Evolutionary conservation across 2,888 invertebrate genomes (phyloP).

Genomic region (Nasonovia ribisnigri): DNA sequence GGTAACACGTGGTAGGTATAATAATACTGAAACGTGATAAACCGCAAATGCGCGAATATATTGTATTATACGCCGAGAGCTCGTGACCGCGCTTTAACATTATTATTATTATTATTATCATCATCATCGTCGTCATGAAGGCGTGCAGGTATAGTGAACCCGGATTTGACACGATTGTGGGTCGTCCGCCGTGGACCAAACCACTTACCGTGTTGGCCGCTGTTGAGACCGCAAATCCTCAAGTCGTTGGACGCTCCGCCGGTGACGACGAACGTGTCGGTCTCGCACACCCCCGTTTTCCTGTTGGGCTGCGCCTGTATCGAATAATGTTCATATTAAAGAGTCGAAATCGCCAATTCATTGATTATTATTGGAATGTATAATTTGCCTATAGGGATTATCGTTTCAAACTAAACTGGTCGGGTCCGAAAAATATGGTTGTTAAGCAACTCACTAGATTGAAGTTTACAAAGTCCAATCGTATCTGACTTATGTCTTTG

Average conservation of each 20-base stretch:
- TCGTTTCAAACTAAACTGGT: not conserved
- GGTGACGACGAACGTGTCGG: slow-evolving; percentile 76
- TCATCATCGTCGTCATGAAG: too few species aligned
- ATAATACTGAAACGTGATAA: not conserved
- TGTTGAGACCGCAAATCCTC: slow-evolving; percentile 84
- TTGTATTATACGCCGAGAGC: not conserved
- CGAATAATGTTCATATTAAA: not conserved
- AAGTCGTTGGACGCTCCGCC: slow-evolving; percentile 76
- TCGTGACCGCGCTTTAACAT: not conserved
- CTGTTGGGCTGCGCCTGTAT: slow-evolving; percentile 85
- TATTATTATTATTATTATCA: too few species aligned
- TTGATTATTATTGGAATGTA: not conserved
- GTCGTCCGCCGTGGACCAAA: slow-evolving; percentile 66
- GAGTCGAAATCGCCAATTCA: not conserved
- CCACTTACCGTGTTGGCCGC: slow-evolving; percentile 83
- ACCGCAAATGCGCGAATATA: not conserved
- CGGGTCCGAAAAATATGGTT: not conserved
- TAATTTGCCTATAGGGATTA: not conserved
- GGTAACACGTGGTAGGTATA: not conserved
- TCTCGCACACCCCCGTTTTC: slow-evolving; percentile 82
- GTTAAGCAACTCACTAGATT: slow-evolving; percentile 77
- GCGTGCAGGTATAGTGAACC: not conserved
- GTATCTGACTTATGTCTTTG: slow-evolving; percentile 84
- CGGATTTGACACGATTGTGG: not conserved
- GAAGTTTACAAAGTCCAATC: slow-evolving; percentile 87